Evolutionary conservation across 2,113 vertebrate species (phyloP), one percentile per base, ranked within the genome.

Genomic region (Brachyhypopomus occidentalis): DNA sequence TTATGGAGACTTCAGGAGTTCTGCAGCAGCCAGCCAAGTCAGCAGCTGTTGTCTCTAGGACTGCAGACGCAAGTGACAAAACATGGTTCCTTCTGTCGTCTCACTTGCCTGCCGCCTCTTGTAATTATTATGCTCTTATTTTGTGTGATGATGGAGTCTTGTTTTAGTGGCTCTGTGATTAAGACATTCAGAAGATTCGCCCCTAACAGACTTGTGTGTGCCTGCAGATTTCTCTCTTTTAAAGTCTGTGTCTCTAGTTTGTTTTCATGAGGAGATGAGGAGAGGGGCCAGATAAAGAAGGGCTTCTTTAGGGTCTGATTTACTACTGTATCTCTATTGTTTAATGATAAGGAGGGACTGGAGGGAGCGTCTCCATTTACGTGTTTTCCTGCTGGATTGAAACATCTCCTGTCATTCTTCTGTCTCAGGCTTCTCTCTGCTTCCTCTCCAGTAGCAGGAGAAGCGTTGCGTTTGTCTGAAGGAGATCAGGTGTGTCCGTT

Each of bases 1-100:
- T 99, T 99, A 99, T 98, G 97, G 96, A 96, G 96, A 97, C 97
- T 98, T 96, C 95, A 96, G 96, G 96, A 97, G 96, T 96, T 96
- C 96, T 96, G 95, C 94, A 94, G 95, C 95, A 96, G 96, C 97
- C 96, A 95, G 94, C 95, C 95, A 95, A 96, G 96, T 96, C 94
- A 98, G 95, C 97, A 96, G 97, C 97, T 99, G 96, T 99, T 99
- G 97, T 99, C 97, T 98, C 95, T 94, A 96, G 96, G 95, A 96
- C 96, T 95, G 96, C 95, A 95, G 96, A 95, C 95, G 94, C 59
- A 95, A 96, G 97, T 97, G 97, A 98, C 97, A 98, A 98, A 98
- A 99, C 97, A 97, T 97, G 94, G 96, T 98, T 98, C 92, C 92
- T 91, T 95, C 94, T 96, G 93, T 95, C 95, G 95, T 96, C 96